phyloP scores from a whole-genome alignment of 2,888 invertebrate genomes.

The Imbricaverruca yamaguchii region DNA sequence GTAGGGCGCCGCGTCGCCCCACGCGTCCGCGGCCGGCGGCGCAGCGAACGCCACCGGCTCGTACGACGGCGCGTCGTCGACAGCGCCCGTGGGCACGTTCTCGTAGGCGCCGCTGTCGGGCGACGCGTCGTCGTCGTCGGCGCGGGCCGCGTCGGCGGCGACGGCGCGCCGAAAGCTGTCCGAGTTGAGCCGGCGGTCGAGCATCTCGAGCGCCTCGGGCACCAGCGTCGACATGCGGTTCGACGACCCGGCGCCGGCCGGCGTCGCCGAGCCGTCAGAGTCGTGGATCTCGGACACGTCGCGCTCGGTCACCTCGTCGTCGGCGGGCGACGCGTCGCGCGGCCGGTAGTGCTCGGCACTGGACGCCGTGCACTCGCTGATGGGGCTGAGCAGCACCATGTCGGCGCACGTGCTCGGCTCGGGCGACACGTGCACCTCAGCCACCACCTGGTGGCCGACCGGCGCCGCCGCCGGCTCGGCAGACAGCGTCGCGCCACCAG shows the following conservation, averaged over 20 bases:
- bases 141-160: conserved; percentile 11
- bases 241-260: background rate
- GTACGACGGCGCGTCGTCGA: conserved; percentile 21
- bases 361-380: conserved; percentile 26
- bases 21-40: conserved; percentile 13
- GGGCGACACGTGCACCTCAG: conserved; percentile 27
- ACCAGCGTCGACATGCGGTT: conserved; percentile 8
- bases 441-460: conserved; percentile 35
- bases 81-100: conserved; percentile 22
- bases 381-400: conserved; percentile 14
- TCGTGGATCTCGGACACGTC: background rate
- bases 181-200: conserved; percentile 10
- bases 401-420: conserved; percentile 34
- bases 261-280: background rate
- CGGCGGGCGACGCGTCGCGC: background rate
- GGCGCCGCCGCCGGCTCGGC: conserved; percentile 20
- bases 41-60: conserved; percentile 32
- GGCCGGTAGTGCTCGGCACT: conserved; percentile 36
- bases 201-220: conserved; percentile 14
- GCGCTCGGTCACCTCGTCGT: conserved; percentile 11
- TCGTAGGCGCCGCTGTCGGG: conserved; percentile 25
- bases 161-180: conserved; percentile 21
- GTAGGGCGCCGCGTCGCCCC: conserved; percentile 23
- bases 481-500: conserved; percentile 33
- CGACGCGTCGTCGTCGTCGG: background rate